These are phyloP conservation scores for Tipula confusa DNA, from an alignment of 2,888 invertebrate species.

Conservation along the genomic window DNA sequence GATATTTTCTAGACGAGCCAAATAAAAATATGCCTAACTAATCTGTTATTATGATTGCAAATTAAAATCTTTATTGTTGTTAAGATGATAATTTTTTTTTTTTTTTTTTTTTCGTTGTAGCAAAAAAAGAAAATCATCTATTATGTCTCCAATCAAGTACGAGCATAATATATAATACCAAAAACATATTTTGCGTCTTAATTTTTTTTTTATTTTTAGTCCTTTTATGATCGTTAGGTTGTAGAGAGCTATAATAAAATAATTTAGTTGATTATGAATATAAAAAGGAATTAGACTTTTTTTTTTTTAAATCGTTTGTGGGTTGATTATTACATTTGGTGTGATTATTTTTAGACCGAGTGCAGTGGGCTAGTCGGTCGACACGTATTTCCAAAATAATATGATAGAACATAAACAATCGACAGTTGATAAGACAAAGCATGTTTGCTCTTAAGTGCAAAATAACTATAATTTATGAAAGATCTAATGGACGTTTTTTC, in stretches of 20 bases:
- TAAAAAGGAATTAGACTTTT: background rate
- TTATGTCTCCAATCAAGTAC: background rate
- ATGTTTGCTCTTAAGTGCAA: no score
- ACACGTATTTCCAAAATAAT: no score
- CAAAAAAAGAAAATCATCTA: background rate
- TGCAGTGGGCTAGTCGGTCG: no score
- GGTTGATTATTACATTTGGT: background rate
- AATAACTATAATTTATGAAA: no score
- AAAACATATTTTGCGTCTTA: background rate
- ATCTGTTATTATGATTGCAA: background rate
- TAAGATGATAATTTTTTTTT: background rate
- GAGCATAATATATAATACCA: background rate
- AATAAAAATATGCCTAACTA: background rate
- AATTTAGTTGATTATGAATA: background rate
- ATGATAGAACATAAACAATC: no score
- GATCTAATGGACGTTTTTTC: no score
- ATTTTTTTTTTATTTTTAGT: background rate
- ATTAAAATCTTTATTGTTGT: slow-evolving; percentile 9
- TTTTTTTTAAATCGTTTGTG: background rate
- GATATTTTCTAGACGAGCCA: background rate
- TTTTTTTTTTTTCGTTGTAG: background rate
- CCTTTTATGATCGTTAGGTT: background rate
- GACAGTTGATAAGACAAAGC: no score
- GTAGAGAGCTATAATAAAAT: background rate
- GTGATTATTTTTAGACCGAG: no score